Base-by-base conservation (phyloP, 2,113 vertebrate species). In the Pterophyllum scalare region DNA sequence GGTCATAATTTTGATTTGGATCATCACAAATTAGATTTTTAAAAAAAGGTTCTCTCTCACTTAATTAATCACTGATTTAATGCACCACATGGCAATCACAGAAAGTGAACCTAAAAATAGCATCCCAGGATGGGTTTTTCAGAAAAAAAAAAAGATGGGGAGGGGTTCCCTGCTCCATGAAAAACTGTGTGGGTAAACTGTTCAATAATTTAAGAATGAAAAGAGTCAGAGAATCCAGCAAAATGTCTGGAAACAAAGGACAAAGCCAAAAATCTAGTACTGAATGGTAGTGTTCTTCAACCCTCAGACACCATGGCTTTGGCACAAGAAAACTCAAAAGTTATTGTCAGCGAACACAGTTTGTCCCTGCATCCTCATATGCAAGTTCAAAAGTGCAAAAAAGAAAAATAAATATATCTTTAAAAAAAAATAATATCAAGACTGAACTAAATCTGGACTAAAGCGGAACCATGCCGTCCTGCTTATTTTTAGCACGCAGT, bases 131-230 rank as follows among this genome's bases (percentile, higher is more conserved):
- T 49, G 65, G 40, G 24, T 7, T 28, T 70, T 49, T 17, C 26
- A 17, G 6, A 28, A 7, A 70, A n/a, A n/a, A n/a, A 40, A 28
- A n/a, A 31, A 70, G 49, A 15, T 13, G 6, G 24, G 12, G 65
- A 52, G 43, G 43, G 49, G 1, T 52, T 52, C 24, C 43, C 43
- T 54, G 67, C 67, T 72, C 46, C 7, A 13, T 33, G 46, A 72
- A 72, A 72, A 26, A 19, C 46, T 72, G 11, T 52, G 65, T 14
- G 67, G 67, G 26, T 49, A 52, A 72, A 31, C 5, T 52, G 67
- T 72, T 52, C 26, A 54, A 54, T 54, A 72, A 72, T 72, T 54
- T 54, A 54, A 70, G 43, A 70, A 72, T 72, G 46, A 72, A n/a
- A 19, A 33, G 26, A 33, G 46, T 72, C 26, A 8, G 67, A 52